Evolutionary conservation across 2,113 vertebrate species (phyloP), one percentile per base, ranked within the genome.

Genomic region (Caretta caretta): DNA sequence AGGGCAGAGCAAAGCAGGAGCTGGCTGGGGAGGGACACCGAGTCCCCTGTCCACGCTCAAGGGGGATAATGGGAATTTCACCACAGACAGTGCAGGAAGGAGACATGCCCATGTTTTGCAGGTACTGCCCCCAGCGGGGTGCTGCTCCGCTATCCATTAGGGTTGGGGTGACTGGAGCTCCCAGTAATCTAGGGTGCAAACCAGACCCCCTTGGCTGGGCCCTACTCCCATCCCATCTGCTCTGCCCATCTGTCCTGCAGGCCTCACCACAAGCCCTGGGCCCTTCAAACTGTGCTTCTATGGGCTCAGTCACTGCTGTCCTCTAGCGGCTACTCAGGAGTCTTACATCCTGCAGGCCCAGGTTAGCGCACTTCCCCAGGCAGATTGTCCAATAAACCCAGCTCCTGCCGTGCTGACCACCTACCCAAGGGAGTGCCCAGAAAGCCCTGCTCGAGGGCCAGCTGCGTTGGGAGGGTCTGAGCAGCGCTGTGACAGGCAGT

Each of bases 111-210:
- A 5, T 65, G 35, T n/a, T n/a, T 5, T 2, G 19, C 87, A 80
- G 89, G 29, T 86, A 83, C n/a, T 0, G 46, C 51, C 80, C 80
- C 72, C 50, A 17, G 56, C 51, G 22, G 31, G 4, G 12, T 3
- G 51, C 12, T 38, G 7, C 24, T 22, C 8, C 2, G 78, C 8
- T 5, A 50, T 16, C 62, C 27, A 29, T 11, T 51, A 35, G 5
- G 35, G 0, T 11, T 0, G 0, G n/a, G 54, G 49, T n/a, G 29
- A 46, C 10, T 42, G 25, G 48, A 57, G 1, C 54, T 19, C 53
- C 49, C 59, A 62, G 31, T 35, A 62, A 62, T 11, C 27, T 27
- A 59, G 27, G 29, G 27, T 59, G 51, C 24, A 57, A 57, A 57
- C 56, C 56, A 57, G 25, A 57, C 56, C 56, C 25, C 5, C 56